phyloP scores from a whole-genome alignment of 2,888 invertebrate species.

The Dynastes grantii region DNA sequence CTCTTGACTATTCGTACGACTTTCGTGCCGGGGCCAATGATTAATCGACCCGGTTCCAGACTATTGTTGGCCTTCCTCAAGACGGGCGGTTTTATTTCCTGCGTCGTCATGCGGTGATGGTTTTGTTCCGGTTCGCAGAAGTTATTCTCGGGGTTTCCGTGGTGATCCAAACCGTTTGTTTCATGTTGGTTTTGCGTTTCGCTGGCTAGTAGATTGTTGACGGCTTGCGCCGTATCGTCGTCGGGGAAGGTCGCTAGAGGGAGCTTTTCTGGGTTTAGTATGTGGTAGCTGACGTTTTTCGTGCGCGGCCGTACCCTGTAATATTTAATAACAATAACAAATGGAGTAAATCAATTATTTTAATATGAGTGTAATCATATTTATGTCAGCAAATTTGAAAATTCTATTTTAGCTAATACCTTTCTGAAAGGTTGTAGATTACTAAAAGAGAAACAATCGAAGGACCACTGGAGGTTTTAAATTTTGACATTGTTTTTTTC shows the following conservation, averaged over 20 bases:
- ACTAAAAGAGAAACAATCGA: too few species aligned
- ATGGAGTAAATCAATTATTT: too few species aligned
- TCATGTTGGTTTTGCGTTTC: constrained; percentile 55
- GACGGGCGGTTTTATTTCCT: constrained; percentile 9
- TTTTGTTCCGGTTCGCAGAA: constrained; percentile 29
- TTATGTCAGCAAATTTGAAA: too few species aligned
- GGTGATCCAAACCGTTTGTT: constrained; percentile 59
- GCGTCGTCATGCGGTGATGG: not conserved
- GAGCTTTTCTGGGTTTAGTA: constrained; percentile 72
- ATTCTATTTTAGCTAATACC: too few species aligned
- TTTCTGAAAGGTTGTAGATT: too few species aligned
- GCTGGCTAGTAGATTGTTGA: constrained; percentile 59
- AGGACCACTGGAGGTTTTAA: too few species aligned
- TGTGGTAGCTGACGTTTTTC: constrained; percentile 78
- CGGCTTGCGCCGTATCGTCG: constrained; percentile 64
- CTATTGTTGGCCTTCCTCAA: constrained; percentile 59
- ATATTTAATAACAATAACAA: too few species aligned
- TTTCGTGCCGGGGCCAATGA: constrained; percentile 68
- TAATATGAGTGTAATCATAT: too few species aligned
- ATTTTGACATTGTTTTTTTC: too few species aligned
- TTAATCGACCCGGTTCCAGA: constrained; percentile 65
- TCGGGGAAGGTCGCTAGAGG: constrained; percentile 73
- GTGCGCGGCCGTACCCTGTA: constrained; percentile 73
- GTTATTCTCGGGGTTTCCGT: constrained; percentile 59
- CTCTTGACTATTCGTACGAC: constrained; percentile 68